Evolutionary conservation across 2,888 invertebrate species (phyloP).

Genomic region (Charanyca ferruginea): DNA sequence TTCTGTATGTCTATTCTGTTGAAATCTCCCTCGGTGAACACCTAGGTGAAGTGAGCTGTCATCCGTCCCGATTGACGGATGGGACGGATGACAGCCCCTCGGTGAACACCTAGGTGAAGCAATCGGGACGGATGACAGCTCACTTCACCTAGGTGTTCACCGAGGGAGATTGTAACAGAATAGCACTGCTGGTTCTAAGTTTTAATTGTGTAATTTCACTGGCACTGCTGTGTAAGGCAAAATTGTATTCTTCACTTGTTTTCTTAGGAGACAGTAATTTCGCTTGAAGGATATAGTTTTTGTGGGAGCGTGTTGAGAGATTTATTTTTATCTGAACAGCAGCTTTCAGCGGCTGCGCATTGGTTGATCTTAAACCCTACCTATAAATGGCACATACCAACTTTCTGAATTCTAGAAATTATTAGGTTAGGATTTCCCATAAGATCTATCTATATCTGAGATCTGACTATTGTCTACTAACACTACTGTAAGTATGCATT

Average conservation of each 20-base stretch:
- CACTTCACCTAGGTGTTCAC: no score
- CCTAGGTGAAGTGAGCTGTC: no score
- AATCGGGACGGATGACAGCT: no score
- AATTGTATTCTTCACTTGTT: no score
- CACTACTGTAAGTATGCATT: no score
- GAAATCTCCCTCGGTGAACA: no score
- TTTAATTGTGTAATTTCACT: neutral
- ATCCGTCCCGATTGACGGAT: no score
- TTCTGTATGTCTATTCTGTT: no score
- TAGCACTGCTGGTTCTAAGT: neutral
- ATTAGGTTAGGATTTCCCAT: conserved; percentile 6
- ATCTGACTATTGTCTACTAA: conserved; percentile 18
- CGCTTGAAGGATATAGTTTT: conserved; percentile 10
- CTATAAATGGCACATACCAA: neutral
- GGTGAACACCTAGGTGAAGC: no score
- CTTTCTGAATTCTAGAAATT: conserved; percentile 19
- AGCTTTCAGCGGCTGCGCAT: conserved; percentile 26
- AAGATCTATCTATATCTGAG: conserved; percentile 9
- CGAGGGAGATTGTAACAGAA: no score
- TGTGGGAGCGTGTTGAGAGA: conserved; percentile 23
- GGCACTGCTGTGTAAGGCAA: neutral
- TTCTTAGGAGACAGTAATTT: conserved; percentile 18
- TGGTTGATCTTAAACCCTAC: conserved; percentile 12
- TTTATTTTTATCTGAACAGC: conserved; percentile 33
- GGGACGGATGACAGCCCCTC: no score